Conservation (phyloP, 1,140 invertebrate species). For the Stenopsyche tienmushanensis region DNA sequence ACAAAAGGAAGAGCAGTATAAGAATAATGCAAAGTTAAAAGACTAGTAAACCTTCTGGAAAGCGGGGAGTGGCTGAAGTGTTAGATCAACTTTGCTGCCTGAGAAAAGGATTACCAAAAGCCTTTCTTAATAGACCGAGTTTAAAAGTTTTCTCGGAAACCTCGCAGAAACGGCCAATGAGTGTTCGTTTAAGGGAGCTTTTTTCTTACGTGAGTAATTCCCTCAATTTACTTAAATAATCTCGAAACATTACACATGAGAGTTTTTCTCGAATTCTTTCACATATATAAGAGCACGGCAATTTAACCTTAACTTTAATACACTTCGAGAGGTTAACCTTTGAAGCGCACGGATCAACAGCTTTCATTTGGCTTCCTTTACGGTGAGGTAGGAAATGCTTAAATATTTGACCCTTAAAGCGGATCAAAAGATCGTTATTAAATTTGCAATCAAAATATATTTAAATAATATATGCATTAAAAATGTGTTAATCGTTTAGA, state of each 20-base stretch:
- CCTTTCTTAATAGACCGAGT: slow-evolving; percentile 33
- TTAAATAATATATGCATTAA: too few relatives aligned
- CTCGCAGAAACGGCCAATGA: neutral
- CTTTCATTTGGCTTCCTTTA: too few relatives aligned
- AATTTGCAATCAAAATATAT: too few relatives aligned
- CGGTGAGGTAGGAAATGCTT: too few relatives aligned
- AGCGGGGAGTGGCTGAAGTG: slow-evolving; percentile 3
- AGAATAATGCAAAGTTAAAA: too few relatives aligned
- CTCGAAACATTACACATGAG: slow-evolving; percentile 22
- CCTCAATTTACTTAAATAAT: slow-evolving; percentile 29
- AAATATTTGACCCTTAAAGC: too few relatives aligned
- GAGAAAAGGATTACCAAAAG: slow-evolving; percentile 31
- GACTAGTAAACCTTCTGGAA: neutral
- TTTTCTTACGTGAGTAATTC: slow-evolving; percentile 26
- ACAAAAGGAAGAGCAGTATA: too few relatives aligned
- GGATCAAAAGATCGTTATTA: too few relatives aligned
- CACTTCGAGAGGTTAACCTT: slow-evolving; percentile 5
- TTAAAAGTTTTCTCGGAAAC: slow-evolving; percentile 29
- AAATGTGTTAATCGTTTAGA: too few relatives aligned
- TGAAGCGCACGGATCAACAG: too few relatives aligned
- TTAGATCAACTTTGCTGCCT: slow-evolving; percentile 24
- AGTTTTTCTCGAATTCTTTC: slow-evolving; percentile 4
- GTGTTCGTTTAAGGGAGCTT: neutral
- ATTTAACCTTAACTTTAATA: slow-evolving; percentile 23
- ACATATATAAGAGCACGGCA: slow-evolving; percentile 11